A percentile compares a stretch with the other conserved stretches of the same genome.
Conservation (phyloP, 2,888 invertebrate genomes). For the Molorchus minor region DNA sequence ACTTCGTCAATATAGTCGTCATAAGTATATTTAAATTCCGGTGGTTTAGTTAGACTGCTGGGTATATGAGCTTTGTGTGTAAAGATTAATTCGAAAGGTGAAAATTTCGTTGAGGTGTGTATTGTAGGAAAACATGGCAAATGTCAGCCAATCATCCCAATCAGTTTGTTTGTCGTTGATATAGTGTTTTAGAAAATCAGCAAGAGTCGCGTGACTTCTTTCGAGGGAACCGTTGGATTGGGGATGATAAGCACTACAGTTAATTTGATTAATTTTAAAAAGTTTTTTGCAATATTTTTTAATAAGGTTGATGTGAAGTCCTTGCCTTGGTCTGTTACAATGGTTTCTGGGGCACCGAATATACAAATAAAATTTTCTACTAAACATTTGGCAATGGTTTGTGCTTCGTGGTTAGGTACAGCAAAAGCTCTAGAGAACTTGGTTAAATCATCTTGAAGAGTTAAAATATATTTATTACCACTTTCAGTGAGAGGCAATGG, state of each 20-base stretch:
- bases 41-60: constrained; percentile 42
- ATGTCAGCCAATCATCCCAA: constrained; percentile 53
- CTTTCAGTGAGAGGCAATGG: constrained; percentile 48
- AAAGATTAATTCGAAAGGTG: constrained; percentile 52
- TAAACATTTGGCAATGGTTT: constrained; percentile 49
- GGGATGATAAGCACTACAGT: constrained; percentile 49
- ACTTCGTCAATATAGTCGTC: constrained; percentile 43
- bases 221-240: constrained; percentile 52
- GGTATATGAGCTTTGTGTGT: constrained; percentile 47
- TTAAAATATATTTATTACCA: constrained; percentile 53
- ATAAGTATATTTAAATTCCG: constrained; percentile 50
- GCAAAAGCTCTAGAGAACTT: constrained; percentile 52
- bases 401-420: constrained; percentile 52
- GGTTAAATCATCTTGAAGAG: constrained; percentile 53
- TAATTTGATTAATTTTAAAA: constrained; percentile 50
- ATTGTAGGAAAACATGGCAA: constrained; percentile 31
- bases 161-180: constrained; percentile 50
- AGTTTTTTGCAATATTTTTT: constrained; percentile 47
- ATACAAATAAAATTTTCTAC: constrained; percentile 42
- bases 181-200: constrained; percentile 55
- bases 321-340: constrained; percentile 38
- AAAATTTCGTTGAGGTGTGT: constrained; percentile 52
- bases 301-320: constrained; percentile 46
- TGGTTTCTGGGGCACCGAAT: constrained; percentile 36
- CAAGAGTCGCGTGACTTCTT: constrained; percentile 51